These are phyloP conservation scores for Pseudomyrmex cubaensis DNA, from an alignment of 1,140 invertebrate genomes.

Conservation along the genomic window DNA sequence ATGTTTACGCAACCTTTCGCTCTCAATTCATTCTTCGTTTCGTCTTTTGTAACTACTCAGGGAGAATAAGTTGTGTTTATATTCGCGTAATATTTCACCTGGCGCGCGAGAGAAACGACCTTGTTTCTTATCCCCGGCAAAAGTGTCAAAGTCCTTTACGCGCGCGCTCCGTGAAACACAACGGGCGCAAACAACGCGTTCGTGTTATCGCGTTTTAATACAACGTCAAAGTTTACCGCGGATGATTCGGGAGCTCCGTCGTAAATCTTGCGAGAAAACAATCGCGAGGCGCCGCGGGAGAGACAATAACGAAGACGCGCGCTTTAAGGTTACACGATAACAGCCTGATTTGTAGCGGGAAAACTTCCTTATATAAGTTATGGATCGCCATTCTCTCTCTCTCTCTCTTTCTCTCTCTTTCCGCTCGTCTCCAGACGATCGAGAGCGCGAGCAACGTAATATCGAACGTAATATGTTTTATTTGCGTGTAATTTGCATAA, in stretches of 20 bases:
- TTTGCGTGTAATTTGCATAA: too few relatives aligned
- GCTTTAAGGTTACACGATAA: slow-evolving; percentile 38
- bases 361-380: slow-evolving; percentile 33
- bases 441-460: neutral
- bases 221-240: slow-evolving; percentile 16
- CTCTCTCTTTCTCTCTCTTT: too few relatives aligned
- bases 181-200: neutral
- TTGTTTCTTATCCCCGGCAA: neutral
- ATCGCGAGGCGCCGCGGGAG: slow-evolving; percentile 38
- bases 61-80: neutral
- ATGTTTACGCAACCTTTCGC: too few relatives aligned
- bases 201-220: slow-evolving; percentile 29
- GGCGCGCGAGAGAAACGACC: too few relatives aligned
- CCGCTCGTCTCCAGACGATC: neutral
- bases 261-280: slow-evolving; percentile 47
- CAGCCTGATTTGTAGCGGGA: slow-evolving; percentile 29
- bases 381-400: neutral
- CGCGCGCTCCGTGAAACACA: neutral
- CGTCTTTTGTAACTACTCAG: too few relatives aligned
- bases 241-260: slow-evolving; percentile 23
- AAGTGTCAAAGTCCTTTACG: slow-evolving; percentile 7
- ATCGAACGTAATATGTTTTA: neutral
- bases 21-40: too few relatives aligned
- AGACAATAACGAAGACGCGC: slow-evolving; percentile 28
- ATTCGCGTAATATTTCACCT: slow-evolving; percentile 12